phyloP scores from a whole-genome alignment of 2,888 invertebrate species.

The Scaptomyza flava region DNA sequence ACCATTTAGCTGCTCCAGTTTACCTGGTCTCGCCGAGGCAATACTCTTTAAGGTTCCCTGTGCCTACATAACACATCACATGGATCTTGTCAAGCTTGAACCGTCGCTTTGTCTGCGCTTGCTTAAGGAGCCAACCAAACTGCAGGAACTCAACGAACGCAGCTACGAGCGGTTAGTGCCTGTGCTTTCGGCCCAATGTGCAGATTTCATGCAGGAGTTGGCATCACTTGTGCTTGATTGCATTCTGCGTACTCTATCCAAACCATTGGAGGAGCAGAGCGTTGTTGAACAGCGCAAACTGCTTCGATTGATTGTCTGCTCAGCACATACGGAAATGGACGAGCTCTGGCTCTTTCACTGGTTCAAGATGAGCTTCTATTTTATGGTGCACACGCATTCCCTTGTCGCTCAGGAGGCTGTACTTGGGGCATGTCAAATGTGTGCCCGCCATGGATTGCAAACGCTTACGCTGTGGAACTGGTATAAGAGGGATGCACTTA shows the following conservation, averaged over 20 bases:
- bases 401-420: constrained; percentile 81
- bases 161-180: constrained; percentile 52
- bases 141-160: constrained; percentile 20
- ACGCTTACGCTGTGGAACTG: constrained; percentile 83
- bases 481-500: constrained; percentile 82
- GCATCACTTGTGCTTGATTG: constrained; percentile 51
- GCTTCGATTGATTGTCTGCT: constrained; percentile 61
- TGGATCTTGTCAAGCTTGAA: constrained; percentile 54
- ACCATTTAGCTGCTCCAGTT: constrained; percentile 1
- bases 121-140: constrained; percentile 12
- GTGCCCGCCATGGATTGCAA: constrained; percentile 75
- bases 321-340: constrained; percentile 50
- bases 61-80: constrained; percentile 49
- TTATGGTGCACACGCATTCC: constrained; percentile 78
- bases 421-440: constrained; percentile 80
- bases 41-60: constrained; percentile 37
- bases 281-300: constrained; percentile 54
- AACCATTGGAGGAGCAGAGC: constrained; percentile 31
- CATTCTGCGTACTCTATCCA: constrained; percentile 41
- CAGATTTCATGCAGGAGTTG: constrained; percentile 57
- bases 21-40: constrained; percentile 17
- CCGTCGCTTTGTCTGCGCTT: constrained; percentile 37
- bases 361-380: constrained; percentile 82
- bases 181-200: constrained; percentile 39
- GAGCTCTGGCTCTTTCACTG: constrained; percentile 82